Conservation (phyloP, 1,140 invertebrate species). For the Rhagoletis pomonella region DNA sequence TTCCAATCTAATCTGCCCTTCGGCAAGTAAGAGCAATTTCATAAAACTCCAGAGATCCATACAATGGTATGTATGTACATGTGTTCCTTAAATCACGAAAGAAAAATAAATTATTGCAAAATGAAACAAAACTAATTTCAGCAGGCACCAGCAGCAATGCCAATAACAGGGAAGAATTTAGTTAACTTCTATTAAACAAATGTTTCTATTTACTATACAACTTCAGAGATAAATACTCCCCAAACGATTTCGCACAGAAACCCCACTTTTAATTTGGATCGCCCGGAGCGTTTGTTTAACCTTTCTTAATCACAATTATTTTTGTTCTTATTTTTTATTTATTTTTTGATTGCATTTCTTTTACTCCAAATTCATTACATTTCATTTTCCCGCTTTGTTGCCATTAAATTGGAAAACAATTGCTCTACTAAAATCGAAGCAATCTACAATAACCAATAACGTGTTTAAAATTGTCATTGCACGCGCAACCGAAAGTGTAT, state of each 20-base stretch:
- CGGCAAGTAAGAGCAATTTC: no score
- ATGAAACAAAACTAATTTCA: not conserved
- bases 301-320: not conserved
- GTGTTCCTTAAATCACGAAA: not conserved
- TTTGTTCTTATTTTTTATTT: not conserved
- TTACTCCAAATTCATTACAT: not conserved
- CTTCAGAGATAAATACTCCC: no score
- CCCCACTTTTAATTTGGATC: no score
- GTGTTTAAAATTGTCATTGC: slow-evolving; percentile 26
- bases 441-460: slow-evolving; percentile 38
- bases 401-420: slow-evolving; percentile 46
- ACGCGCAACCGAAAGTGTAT: slow-evolving; percentile 6
- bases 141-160: not conserved
- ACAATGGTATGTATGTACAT: no score
- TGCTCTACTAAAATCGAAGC: not conserved
- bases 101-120: slow-evolving; percentile 1
- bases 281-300: not conserved
- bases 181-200: no score
- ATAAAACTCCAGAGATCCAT: no score
- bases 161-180: no score
- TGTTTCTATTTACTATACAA: no score
- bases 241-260: no score
- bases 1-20: no score
- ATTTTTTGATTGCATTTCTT: not conserved
- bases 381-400: not conserved